These are phyloP conservation scores for Myrmophylax atrothorax DNA, from an alignment of 2,113 vertebrate species.

Conservation along the genomic window DNA sequence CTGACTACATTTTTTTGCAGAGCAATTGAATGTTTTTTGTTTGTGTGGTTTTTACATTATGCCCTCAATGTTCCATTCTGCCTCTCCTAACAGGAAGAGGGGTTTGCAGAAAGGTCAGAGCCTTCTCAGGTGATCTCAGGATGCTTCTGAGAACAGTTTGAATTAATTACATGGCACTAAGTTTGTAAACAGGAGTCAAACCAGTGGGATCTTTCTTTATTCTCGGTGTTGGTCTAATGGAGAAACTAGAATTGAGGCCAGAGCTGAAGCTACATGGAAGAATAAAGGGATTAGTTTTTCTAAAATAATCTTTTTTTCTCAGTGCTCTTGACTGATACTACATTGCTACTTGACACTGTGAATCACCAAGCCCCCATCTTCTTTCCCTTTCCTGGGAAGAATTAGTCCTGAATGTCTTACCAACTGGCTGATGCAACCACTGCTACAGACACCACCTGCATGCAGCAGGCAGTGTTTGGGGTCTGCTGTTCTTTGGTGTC, in stretches of 20 bases:
- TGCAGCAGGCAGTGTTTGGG: not conserved
- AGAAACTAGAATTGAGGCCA: not conserved
- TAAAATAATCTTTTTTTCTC: not conserved
- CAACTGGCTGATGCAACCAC: not conserved
- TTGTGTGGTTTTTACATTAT: not conserved
- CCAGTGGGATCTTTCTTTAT: not conserved
- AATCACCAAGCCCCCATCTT: not conserved
- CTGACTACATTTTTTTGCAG: not conserved
- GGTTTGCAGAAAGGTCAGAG: not conserved
- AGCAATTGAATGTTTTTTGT: not conserved
- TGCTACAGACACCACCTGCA: not conserved
- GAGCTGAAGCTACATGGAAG: not conserved
- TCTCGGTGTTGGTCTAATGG: not conserved
- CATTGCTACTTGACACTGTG: not conserved
- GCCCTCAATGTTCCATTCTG: not conserved
- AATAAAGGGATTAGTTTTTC: not conserved
- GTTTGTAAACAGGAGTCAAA: not conserved
- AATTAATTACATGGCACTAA: not conserved
- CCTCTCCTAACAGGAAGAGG: not conserved
- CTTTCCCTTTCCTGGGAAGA: not conserved
- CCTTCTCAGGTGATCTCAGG: not conserved
- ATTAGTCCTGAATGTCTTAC: not conserved
- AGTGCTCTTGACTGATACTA: not conserved
- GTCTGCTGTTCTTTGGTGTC: not conserved
- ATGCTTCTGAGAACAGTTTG: not conserved